Percentiles rank a stretch among this genome's conserved stretches.
phyloP scores from a whole-genome alignment of 2,797 vertebrate species.

The Pelobates cultripes region DNA sequence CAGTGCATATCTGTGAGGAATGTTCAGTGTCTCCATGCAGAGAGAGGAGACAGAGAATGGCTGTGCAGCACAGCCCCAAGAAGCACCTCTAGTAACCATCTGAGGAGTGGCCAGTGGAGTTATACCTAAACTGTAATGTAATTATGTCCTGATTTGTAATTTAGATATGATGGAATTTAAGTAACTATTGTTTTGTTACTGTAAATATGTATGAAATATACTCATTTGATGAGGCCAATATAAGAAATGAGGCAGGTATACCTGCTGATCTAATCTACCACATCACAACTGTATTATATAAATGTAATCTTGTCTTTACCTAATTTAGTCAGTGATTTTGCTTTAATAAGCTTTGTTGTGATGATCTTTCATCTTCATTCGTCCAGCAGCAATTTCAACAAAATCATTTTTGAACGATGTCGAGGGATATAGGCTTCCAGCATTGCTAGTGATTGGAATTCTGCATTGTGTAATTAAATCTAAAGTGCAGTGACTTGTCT shows the following conservation, averaged over 20 bases:
- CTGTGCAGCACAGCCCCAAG: no score
- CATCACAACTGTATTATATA: neutral
- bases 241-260: no score
- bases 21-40: no score
- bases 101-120: no score
- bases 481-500: slow-evolving; percentile 16
- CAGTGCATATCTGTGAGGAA: no score
- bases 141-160: no score
- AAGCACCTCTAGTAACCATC: no score
- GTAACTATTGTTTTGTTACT: neutral
- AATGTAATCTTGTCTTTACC: slow-evolving; percentile 15
- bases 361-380: neutral
- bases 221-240: neutral
- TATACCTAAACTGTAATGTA: no score
- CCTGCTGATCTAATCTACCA: slow-evolving; percentile 15
- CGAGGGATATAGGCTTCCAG: neutral
- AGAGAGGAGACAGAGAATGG: no score
- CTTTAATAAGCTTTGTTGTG: slow-evolving; percentile 11
- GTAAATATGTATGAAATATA: slow-evolving; percentile 3
- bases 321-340: neutral
- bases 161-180: no score
- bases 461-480: slow-evolving; percentile 4
- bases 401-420: neutral
- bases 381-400: neutral
- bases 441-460: slow-evolving; percentile 23